phyloP scores from a whole-genome alignment of 2,113 vertebrate genomes.

The Erythrolamprus reginae region DNA sequence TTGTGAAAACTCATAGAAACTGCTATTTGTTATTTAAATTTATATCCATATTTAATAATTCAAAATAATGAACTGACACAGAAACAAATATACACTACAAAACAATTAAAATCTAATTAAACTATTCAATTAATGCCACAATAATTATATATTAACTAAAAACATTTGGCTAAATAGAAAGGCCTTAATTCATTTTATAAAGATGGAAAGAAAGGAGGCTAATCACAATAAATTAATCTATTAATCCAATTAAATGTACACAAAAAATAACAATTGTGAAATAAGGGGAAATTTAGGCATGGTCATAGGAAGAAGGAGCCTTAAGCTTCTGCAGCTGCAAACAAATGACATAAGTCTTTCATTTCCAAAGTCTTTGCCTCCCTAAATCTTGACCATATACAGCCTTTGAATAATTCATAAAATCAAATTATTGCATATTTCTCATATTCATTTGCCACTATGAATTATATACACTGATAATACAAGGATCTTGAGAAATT shows the following conservation, averaged over 20 bases:
- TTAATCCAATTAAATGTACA: neutral
- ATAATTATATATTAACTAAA: neutral
- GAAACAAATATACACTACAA: neutral
- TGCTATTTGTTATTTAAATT: neutral
- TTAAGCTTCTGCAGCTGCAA: neutral
- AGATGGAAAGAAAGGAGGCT: neutral
- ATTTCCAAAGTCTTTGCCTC: neutral
- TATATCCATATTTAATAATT: neutral
- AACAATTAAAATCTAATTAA: neutral
- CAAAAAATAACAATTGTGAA: neutral
- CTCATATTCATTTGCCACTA: neutral
- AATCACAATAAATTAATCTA: neutral
- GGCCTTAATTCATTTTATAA: neutral
- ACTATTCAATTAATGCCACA: neutral
- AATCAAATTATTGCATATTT: neutral
- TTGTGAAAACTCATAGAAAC: neutral
- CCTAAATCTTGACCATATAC: neutral
- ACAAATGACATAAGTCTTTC: neutral
- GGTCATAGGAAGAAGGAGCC: neutral
- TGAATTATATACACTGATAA: neutral
- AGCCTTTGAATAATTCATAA: neutral
- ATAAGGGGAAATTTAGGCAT: neutral
- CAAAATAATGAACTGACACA: neutral
- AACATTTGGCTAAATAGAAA: neutral
- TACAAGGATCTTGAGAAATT: neutral